phyloP scores from a whole-genome alignment of 2,797 vertebrate species.

The Aldrovandia affinis region DNA sequence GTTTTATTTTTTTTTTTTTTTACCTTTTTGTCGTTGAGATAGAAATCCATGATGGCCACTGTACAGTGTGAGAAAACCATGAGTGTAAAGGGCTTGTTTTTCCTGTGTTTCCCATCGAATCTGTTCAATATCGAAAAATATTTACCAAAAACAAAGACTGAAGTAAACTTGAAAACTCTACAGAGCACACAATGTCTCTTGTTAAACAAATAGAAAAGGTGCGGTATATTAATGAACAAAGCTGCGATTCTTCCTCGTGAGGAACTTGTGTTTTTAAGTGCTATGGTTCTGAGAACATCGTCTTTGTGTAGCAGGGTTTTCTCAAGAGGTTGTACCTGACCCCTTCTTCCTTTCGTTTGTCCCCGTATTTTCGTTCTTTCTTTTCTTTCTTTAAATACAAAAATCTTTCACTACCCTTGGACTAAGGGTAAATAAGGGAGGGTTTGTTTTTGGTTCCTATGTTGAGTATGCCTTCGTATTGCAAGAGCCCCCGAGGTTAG shows the following conservation, averaged over 20 bases:
- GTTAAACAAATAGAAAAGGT: constrained; percentile 58
- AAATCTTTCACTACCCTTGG: constrained; percentile 30
- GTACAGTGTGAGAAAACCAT: constrained; percentile 33
- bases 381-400: constrained; percentile 31
- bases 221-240: constrained; percentile 60
- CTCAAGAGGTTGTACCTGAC: constrained; percentile 18
- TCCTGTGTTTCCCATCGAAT: constrained; percentile 38
- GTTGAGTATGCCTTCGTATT: constrained; percentile 71
- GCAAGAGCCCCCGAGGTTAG: constrained; percentile 65
- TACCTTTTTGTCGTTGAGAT: neutral
- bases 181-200: constrained; percentile 48
- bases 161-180: constrained; percentile 59
- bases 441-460: constrained; percentile 70
- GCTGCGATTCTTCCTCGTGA: constrained; percentile 54
- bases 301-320: constrained; percentile 35
- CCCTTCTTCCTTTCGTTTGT: neutral
- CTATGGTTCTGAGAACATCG: constrained; percentile 44
- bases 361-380: constrained; percentile 25
- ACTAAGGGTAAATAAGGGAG: constrained; percentile 38
- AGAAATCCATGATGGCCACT: constrained; percentile 13
- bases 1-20: neutral
- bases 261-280: constrained; percentile 56
- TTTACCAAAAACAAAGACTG: constrained; percentile 65
- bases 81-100: constrained; percentile 52
- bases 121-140: constrained; percentile 52